A percentile compares a stretch with the other conserved stretches of the same genome.
These are phyloP conservation scores for Scophthalmus maximus DNA, from an alignment of 2,113 vertebrate genomes.

Conservation along the genomic window DNA sequence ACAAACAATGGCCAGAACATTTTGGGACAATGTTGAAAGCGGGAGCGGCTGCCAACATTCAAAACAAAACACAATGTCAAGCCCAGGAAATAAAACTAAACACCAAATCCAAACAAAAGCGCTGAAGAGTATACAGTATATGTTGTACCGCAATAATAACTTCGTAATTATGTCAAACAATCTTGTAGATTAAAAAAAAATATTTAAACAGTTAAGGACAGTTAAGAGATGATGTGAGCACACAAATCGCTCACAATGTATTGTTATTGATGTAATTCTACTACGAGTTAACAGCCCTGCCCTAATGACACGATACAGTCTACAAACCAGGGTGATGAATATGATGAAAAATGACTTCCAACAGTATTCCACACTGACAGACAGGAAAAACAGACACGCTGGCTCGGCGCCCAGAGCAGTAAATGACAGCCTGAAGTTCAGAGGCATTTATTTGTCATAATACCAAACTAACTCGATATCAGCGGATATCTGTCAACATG, in stretches of 20 bases:
- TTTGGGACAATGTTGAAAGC: slow-evolving; percentile 51
- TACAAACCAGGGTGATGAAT: slow-evolving; percentile 34
- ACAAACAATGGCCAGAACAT: slow-evolving; percentile 59
- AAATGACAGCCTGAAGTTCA: slow-evolving; percentile 58
- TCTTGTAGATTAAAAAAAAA: slow-evolving; percentile 15
- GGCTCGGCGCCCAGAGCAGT: slow-evolving; percentile 48
- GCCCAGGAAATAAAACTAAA: slow-evolving; percentile 20
- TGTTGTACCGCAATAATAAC: slow-evolving; percentile 2
- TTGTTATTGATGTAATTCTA: slow-evolving; percentile 28
- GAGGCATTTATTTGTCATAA: slow-evolving; percentile 60
- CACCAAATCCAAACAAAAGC: slow-evolving; percentile 30
- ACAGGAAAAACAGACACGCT: slow-evolving; percentile 52
- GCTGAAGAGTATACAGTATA: background rate
- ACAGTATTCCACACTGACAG: slow-evolving; percentile 38
- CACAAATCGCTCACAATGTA: slow-evolving; percentile 14
- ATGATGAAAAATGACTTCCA: slow-evolving; percentile 52
- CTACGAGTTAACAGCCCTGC: slow-evolving; percentile 34
- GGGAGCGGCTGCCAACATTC: slow-evolving; percentile 49
- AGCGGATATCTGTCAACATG: slow-evolving; percentile 60
- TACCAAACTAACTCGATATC: slow-evolving; percentile 58
- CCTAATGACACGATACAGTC: slow-evolving; percentile 30
- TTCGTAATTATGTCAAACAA: slow-evolving; percentile 24
- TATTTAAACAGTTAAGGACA: background rate
- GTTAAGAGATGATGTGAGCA: slow-evolving; percentile 2
- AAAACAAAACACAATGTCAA: slow-evolving; percentile 37